These are phyloP conservation scores for Carollia perspicillata DNA, from an alignment of 2,113 vertebrate species.

Conservation along the genomic window DNA sequence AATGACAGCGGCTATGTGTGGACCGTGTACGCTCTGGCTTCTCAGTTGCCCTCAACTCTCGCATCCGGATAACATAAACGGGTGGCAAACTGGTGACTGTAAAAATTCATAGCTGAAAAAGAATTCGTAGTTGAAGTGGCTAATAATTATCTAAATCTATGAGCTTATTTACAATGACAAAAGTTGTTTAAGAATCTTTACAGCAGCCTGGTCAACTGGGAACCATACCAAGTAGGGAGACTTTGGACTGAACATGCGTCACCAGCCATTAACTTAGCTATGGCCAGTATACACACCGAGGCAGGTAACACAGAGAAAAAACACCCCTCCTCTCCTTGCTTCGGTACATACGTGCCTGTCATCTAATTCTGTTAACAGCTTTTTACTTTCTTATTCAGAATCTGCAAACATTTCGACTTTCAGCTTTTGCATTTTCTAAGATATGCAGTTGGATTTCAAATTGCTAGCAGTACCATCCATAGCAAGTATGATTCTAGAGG, in stretches of 20 bases:
- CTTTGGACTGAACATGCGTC: neutral
- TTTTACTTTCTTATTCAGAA: conserved; percentile 33
- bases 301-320: neutral
- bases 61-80: neutral
- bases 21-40: neutral
- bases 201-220: neutral
- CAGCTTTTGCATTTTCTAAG: neutral
- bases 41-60: neutral
- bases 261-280: neutral
- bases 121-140: neutral
- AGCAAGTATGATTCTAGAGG: neutral
- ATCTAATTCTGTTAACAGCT: neutral
- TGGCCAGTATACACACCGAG: neutral
- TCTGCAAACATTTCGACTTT: neutral
- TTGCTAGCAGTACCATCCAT: neutral
- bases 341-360: neutral
- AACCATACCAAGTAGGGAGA: neutral
- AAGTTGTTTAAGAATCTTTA: neutral
- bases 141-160: conserved; percentile 32
- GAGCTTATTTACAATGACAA: neutral
- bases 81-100: neutral
- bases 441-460: neutral
- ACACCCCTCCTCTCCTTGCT: neutral
- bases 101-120: neutral
- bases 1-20: neutral